phyloP scores from a whole-genome alignment of 2,113 vertebrate species.

The Mystacornis crossleyi region DNA sequence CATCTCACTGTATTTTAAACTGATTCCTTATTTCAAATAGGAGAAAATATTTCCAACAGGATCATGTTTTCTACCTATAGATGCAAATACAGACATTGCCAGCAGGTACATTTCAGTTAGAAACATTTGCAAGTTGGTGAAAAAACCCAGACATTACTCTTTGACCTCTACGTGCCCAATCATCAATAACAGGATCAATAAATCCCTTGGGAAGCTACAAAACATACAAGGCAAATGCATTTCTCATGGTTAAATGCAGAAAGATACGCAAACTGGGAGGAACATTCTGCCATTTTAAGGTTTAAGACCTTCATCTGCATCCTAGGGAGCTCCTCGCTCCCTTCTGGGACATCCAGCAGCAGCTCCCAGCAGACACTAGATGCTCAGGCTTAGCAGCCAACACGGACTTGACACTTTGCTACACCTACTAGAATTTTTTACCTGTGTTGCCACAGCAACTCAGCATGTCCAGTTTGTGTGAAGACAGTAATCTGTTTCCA shows the following conservation, averaged over 20 bases:
- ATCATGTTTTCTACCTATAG: not conserved
- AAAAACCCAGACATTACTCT: not conserved
- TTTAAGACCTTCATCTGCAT: not conserved
- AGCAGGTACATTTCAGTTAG: not conserved
- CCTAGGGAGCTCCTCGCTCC: not conserved
- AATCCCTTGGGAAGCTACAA: not conserved
- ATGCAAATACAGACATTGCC: not conserved
- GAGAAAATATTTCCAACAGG: not conserved
- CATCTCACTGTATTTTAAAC: not conserved
- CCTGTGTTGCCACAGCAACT: slow-evolving; percentile 59
- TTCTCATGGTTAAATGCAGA: not conserved
- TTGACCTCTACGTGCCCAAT: not conserved
- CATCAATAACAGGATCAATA: not conserved
- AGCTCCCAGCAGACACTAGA: not conserved
- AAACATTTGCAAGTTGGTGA: not conserved
- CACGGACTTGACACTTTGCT: not conserved
- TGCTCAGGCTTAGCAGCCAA: not conserved
- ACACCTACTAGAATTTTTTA: not conserved
- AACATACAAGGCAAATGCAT: fast-evolving
- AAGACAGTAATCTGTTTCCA: slow-evolving; percentile 35
- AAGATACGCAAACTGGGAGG: not conserved
- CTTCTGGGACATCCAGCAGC: not conserved
- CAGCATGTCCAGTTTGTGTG: not conserved
- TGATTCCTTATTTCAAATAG: not conserved
- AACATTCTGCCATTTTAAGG: not conserved